Conservation (phyloP, 2,888 invertebrate species). For the Mimumesa dahlbomi region DNA sequence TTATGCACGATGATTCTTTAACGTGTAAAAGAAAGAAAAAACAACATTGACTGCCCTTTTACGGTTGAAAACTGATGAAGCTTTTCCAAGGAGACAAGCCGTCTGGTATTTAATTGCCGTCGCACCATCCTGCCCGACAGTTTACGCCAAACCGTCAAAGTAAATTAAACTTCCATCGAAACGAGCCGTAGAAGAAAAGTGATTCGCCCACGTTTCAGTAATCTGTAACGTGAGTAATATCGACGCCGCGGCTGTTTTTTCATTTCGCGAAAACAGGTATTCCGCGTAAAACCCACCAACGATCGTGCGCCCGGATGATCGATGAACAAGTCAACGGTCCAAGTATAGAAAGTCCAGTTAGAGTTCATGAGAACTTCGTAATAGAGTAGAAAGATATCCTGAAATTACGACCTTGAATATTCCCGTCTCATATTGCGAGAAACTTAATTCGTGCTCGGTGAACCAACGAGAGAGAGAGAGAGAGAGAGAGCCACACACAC, state of each 20-base stretch:
- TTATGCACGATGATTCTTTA: no score
- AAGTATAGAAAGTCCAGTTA: conserved; percentile 66
- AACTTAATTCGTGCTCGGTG: conserved; percentile 63
- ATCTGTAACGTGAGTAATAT: conserved; percentile 4
- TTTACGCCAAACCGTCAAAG: not conserved
- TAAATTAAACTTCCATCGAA: not conserved
- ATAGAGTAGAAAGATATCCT: conserved; percentile 63
- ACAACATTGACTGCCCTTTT: no score
- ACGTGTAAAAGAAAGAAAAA: no score
- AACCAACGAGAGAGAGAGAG: no score
- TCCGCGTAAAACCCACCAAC: not conserved
- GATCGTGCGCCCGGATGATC: conserved; percentile 35
- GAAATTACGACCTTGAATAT: conserved; percentile 71
- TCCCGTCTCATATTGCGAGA: conserved; percentile 72
- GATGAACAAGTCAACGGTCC: conserved; percentile 36
- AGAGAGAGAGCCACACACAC: no score
- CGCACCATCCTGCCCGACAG: not conserved
- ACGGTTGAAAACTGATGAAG: not conserved
- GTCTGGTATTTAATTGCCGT: conserved; percentile 14
- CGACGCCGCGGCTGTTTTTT: not conserved
- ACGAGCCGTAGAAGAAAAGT: not conserved
- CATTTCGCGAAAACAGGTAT: conserved; percentile 1
- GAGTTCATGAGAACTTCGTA: conserved; percentile 60
- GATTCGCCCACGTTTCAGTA: conserved; percentile 24
- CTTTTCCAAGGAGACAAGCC: not conserved